Evolutionary conservation across 2,113 vertebrate species (phyloP).

Genomic region (Oreocharis arfaki): DNA sequence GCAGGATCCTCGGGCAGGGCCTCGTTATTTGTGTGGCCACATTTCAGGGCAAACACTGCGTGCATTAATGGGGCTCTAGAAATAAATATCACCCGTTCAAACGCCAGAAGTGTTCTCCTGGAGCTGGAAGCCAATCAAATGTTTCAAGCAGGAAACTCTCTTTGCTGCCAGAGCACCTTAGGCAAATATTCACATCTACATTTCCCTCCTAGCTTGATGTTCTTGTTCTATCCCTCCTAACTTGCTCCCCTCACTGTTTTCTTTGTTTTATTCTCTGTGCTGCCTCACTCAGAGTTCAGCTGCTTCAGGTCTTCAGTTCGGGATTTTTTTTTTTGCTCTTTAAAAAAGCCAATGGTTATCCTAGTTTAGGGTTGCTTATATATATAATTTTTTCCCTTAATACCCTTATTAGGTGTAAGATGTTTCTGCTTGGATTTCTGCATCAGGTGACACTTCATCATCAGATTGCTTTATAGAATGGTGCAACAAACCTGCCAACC

Average conservation of each 20-base stretch:
- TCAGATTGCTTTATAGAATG: neutral
- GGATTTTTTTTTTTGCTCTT: neutral
- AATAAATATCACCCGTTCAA: neutral
- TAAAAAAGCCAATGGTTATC: neutral
- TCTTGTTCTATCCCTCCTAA: neutral
- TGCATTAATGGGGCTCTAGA: neutral
- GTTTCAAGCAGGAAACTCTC: constrained; percentile 5
- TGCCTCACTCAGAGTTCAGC: neutral
- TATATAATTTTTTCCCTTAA: neutral
- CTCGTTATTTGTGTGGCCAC: neutral
- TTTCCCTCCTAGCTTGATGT: neutral
- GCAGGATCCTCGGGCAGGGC: neutral
- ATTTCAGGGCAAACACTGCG: neutral
- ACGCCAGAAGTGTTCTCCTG: neutral
- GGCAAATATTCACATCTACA: constrained; percentile 4
- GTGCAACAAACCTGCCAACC: neutral
- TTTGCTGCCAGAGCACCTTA: neutral
- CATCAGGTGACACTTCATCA: constrained; percentile 51
- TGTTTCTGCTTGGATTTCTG: constrained; percentile 38
- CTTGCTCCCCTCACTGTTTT: neutral
- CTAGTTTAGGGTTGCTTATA: neutral
- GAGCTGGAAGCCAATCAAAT: constrained; percentile 11
- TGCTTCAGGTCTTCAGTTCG: neutral
- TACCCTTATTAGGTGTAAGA: constrained; percentile 35
- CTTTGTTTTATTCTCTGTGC: neutral